Base-by-base conservation (phyloP, 2,888 invertebrate species). In the Aethes cnicana region DNA sequence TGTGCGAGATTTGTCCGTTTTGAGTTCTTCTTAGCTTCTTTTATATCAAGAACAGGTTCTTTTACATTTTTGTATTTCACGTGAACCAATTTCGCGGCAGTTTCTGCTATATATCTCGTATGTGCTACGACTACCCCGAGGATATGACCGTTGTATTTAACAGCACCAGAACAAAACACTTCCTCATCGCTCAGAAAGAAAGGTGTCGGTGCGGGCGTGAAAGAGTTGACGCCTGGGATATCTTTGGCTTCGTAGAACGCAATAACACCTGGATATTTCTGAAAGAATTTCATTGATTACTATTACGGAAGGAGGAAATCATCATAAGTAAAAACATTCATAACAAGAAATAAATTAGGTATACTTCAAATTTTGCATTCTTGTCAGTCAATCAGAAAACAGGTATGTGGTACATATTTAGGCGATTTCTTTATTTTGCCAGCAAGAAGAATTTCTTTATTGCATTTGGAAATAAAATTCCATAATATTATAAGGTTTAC, bases 221-320 rank as follows among this genome's bases (percentile, higher is more conserved):
- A 92, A 8, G 82, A 75, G 71, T 95, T 95, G 37, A 74, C 65
- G 2, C 94, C 94, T 0, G 94, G 94, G 50, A 95, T 91, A 61
- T 94, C 94, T 61, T 91, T 86, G 8, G 92, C 92, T 6, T 88
- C 79, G 53, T 91, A 91, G 60, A 92, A 93, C 4, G 90, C 91
- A 26, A 93, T 74, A 0, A 94, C 93, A 0, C 94, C 94, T 21
- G 90, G 84, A 23, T 91, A 68, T 56, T 79, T 82, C 94, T 94
- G 69, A 47, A 78, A n/a, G n/a, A n/a, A 5, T 7, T 1, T 9
- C 4, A 37, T n/a, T n/a, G n/a, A n/a, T n/a, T n/a, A n/a, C n/a
- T n/a, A n/a, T n/a, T n/a, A n/a, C n/a, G n/a, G n/a, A n/a, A n/a
- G n/a, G n/a, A n/a, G n/a, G n/a, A n/a, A n/a, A n/a, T n/a, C n/a